Evolutionary conservation across 2,113 vertebrate genomes (phyloP).

Genomic region (Callipepla californica): DNA sequence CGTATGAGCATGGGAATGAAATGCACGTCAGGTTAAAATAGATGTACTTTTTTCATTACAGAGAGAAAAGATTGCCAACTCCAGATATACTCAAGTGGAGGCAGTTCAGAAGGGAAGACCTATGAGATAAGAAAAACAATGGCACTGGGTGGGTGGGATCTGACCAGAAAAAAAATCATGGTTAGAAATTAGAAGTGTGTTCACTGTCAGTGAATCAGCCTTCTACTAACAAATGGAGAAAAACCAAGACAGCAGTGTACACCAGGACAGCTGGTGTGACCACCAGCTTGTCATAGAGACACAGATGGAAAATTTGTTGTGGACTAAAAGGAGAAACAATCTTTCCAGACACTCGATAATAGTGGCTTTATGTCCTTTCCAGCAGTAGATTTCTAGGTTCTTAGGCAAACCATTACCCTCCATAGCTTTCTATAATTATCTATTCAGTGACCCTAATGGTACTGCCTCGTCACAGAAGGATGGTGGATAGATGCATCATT

Average conservation of each 20-base stretch:
- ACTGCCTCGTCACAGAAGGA: background rate
- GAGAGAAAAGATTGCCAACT: background rate
- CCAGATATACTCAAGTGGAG: background rate
- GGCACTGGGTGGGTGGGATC: background rate
- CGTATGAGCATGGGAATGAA: rapidly evolving
- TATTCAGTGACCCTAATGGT: background rate
- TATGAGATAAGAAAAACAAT: background rate
- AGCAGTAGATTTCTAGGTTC: background rate
- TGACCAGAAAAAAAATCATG: background rate
- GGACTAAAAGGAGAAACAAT: rapidly evolving
- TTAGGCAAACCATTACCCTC: background rate
- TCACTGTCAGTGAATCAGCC: background rate
- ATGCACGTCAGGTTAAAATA: background rate
- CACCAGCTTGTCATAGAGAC: background rate
- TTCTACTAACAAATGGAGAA: background rate
- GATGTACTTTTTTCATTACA: too few relatives aligned
- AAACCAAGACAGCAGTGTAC: background rate
- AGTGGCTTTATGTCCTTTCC: background rate
- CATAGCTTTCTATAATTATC: background rate
- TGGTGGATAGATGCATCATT: background rate
- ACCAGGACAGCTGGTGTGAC: too few relatives aligned
- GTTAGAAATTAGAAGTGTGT: background rate
- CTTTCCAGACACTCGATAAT: background rate
- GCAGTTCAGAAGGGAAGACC: background rate
- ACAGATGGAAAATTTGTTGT: background rate